A percentile compares a stretch with the other conserved stretches of the same genome.
These are phyloP conservation scores for Solenopsis fugax DNA, from an alignment of 1,140 invertebrate genomes.

Conservation along the genomic window DNA sequence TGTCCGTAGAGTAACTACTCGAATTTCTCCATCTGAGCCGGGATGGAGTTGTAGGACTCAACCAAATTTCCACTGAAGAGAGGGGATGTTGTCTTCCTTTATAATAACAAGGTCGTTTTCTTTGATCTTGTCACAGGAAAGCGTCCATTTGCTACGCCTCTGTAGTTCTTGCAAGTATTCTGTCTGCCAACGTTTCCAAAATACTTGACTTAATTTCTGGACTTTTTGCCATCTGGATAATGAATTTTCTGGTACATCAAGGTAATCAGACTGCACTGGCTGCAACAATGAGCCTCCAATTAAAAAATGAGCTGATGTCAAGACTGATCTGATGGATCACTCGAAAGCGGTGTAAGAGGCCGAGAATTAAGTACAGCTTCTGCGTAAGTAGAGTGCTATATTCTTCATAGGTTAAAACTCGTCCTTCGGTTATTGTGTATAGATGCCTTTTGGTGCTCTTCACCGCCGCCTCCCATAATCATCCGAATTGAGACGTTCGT, in stretches of 20 bases:
- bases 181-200: neutral
- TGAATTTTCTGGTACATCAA: neutral
- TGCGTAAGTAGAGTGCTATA: neutral
- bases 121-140: too few species aligned
- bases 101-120: too few species aligned
- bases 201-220: neutral
- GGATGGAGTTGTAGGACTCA: too few species aligned
- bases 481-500: constrained; percentile 42
- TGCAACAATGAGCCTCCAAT: neutral
- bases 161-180: neutral
- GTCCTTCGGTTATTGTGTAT: neutral
- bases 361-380: neutral
- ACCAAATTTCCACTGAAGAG: too few species aligned
- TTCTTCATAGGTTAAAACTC: neutral
- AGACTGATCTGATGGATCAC: neutral
- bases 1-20: too few species aligned
- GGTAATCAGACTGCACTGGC: neutral
- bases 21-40: too few species aligned
- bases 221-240: neutral
- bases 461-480: constrained; percentile 70
- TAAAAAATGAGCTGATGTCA: neutral
- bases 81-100: too few species aligned
- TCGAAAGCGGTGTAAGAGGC: neutral
- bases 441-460: constrained; percentile 76
- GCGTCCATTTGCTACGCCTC: neutral